Base-by-base conservation (phyloP, 2,113 vertebrate genomes). In the Candoia aspera region DNA sequence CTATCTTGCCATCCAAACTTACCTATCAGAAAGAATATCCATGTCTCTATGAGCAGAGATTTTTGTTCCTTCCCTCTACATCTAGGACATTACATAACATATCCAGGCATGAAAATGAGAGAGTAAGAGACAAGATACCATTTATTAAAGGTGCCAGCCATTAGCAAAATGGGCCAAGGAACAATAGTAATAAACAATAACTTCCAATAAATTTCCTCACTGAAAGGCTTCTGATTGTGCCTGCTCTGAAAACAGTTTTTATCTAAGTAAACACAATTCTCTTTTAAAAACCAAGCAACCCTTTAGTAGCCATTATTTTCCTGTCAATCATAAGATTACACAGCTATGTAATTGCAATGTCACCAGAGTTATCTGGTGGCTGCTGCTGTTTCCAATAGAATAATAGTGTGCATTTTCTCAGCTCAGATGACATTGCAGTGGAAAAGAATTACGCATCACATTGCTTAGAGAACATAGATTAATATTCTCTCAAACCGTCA, bases 181-280 rank as follows among this genome's bases (percentile, higher is more conserved):
- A 94, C 68, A 95, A 95, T 33, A 90, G 57, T 24, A 62, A 90
- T 91, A 87, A 93, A 90, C 42, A 94, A 33, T 88, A 90, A 83
- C 53, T 93, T 87, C 15, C 64, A 94, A 93, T 79, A 94, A 88
- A 91, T 23, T 54, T 92, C 94, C 24, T 91, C 73, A 96, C 91
- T 91, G 89, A 53, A 96, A 92, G 58, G n/a, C 0, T 93, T 94
- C 90, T 92, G 59, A 93, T 95, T 92, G 57, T n/a, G 92, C 90
- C 86, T 86, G 42, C 57, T 96, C 90, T 95, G 90, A 95, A 95
- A 96, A 93, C 37, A 3, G 0, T 93, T 29, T 93, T 95, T 95
- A 92, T 90, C 13, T 90, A n/a, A 91, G 46, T 62, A 95, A 95
- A 96, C n/a, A 89, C 73, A 93, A 95, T 85, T 94, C 6, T 93